Conservation (phyloP, 2,888 invertebrate genomes). For the Drosophila acutilabella region DNA sequence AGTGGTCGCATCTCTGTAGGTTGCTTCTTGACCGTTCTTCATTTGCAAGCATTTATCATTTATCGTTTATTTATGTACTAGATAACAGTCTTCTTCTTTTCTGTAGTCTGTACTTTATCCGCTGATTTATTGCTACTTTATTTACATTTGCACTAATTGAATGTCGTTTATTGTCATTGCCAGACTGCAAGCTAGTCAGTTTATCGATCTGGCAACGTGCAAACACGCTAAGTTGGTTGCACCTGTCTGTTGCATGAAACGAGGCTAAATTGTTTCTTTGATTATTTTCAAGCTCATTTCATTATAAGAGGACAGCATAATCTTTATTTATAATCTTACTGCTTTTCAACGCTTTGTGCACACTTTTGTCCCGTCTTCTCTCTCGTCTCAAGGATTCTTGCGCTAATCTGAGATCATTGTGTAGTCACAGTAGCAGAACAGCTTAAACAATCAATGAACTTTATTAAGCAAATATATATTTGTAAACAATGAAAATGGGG, state of each 20-base stretch:
- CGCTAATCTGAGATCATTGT: conserved; percentile 21
- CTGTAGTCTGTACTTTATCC: conserved; percentile 19
- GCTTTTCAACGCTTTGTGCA: conserved; percentile 50
- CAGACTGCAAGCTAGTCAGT: conserved; percentile 2
- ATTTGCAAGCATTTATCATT: conserved; percentile 36
- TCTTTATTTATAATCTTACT: conserved; percentile 43
- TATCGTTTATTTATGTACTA: background rate
- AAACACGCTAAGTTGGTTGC: conserved; percentile 20
- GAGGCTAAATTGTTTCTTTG: background rate
- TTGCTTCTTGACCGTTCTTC: conserved; percentile 80
- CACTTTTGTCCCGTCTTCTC: conserved; percentile 12
- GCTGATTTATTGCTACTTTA: conserved; percentile 6
- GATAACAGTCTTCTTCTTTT: background rate
- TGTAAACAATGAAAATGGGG: conserved; percentile 15
- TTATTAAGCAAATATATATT: conserved; percentile 52
- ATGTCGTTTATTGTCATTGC: conserved; percentile 7
- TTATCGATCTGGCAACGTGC: conserved; percentile 22
- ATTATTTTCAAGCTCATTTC: background rate
- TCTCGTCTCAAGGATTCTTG: conserved; percentile 13
- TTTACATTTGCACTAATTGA: conserved; percentile 6
- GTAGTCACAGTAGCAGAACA: background rate
- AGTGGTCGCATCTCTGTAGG: conserved; percentile 85
- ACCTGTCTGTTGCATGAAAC: background rate
- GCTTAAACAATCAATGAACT: conserved; percentile 41
- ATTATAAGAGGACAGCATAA: conserved; percentile 1